Evolutionary conservation across 2,797 vertebrate species (phyloP), one percentile per base, ranked within the genome.

Genomic region (Sebastes dallii): DNA sequence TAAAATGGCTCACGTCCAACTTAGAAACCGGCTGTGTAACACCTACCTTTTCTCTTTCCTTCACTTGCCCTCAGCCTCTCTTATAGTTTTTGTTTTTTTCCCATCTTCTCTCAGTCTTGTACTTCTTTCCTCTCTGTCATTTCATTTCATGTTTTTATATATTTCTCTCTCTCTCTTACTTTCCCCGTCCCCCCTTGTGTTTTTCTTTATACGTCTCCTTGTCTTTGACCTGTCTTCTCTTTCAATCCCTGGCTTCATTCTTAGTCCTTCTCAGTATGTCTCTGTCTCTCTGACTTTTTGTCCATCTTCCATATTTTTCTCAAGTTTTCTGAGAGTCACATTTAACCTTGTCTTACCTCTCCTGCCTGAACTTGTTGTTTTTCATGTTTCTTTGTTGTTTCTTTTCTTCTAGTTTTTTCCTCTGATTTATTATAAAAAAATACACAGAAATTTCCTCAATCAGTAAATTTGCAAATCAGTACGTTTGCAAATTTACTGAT

Each of bases 1-100:
- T 84, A 88, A 93, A 88, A 88, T 89, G 80, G 85, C 88, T 72
- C 62, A 42, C 14, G 20, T 89, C 83, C 72, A 84, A 75, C 55
- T 56, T 75, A 70, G 39, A 70, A 71, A 71, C 78, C 69, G 69
- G 66, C 56, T 74, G 80, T 65, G 30, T 16, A 60, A 75, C 60
- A 16, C 13, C 67, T 54, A 56, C 27, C 18, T n/a, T 20, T 61
- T n/a, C 59, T 61, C 5, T 58, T 52, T 22, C 25, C 39, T 64
- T 55, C 7, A 4, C 20, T 9, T 18, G 0, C 34, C 56, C 32
- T 65, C 52, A n/a, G 16, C 42, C 58, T 39, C 18, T 29, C 14
- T 34, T 24, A 13, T 5, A 22, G 20, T 20, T 72, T 64, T 65
- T 52, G 18, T 42, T 60, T 73, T n/a, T 22, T 10, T 1, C 36